Percentiles rank a stretch among this genome's conserved stretches.
phyloP scores from a whole-genome alignment of 2,888 invertebrate genomes.

The Brenthis hecate region DNA sequence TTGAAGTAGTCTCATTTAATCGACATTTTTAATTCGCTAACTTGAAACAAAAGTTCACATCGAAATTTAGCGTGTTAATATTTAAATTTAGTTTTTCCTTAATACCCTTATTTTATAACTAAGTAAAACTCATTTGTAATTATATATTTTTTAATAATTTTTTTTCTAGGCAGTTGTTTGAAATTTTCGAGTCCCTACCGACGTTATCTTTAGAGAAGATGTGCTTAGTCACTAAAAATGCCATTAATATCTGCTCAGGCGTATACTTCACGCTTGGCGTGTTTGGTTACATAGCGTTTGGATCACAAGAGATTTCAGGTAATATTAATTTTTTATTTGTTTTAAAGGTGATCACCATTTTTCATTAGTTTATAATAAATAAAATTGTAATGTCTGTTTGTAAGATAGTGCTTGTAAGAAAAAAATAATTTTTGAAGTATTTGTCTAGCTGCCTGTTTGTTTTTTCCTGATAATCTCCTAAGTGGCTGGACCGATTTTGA shows the following conservation, averaged over 20 bases:
- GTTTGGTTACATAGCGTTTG: conserved; percentile 96
- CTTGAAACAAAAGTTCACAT: too few species aligned
- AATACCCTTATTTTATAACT: too few species aligned
- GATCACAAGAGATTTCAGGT: conserved; percentile 88
- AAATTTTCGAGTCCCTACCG: conserved; percentile 94
- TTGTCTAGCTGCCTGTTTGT: too few species aligned
- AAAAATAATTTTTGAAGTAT: too few species aligned
- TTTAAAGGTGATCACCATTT: neutral
- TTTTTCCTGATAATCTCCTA: too few species aligned
- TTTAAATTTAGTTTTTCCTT: neutral
- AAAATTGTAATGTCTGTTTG: too few species aligned
- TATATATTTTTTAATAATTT: neutral
- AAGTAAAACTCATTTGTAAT: neutral
- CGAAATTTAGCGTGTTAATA: neutral
- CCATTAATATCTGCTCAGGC: conserved; percentile 94
- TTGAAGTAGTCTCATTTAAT: too few species aligned
- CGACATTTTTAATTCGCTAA: too few species aligned
- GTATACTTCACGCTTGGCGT: conserved; percentile 96
- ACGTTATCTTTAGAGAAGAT: conserved; percentile 94
- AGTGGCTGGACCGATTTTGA: too few species aligned
- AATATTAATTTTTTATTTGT: conserved; percentile 16
- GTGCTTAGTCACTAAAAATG: conserved; percentile 92
- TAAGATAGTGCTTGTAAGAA: too few species aligned
- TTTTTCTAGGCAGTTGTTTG: conserved; percentile 90
- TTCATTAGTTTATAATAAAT: neutral